Percentiles rank a stretch among this genome's conserved stretches.
Evolutionary conservation across 2,797 vertebrate genomes (phyloP).

Genomic region (Pyrocephalus nanus): DNA sequence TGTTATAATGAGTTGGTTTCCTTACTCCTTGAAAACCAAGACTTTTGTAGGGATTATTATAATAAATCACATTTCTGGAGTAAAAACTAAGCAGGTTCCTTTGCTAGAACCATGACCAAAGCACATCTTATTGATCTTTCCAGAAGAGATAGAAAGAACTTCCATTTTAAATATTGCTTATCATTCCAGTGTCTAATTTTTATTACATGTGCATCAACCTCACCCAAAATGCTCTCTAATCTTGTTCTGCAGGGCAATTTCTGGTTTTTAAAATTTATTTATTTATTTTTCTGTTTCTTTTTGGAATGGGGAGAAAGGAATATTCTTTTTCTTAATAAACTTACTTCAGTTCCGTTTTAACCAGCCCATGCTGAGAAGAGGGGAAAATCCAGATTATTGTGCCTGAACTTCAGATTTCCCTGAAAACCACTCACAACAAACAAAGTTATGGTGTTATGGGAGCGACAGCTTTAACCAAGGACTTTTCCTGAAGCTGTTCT

Average conservation of each 20-base stretch:
- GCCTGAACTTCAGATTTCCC: neutral
- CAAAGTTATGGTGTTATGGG: neutral
- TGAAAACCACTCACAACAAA: neutral
- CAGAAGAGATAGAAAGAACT: neutral
- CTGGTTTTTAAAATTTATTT: neutral
- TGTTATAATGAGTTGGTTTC: neutral
- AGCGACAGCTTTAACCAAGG: neutral
- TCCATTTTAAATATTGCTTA: neutral
- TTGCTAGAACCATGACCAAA: neutral
- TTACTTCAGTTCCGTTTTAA: neutral
- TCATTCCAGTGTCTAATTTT: neutral
- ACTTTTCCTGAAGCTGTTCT: neutral
- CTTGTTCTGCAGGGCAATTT: neutral
- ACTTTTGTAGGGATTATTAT: neutral
- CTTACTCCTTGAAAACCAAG: neutral
- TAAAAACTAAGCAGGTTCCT: neutral
- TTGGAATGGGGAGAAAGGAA: neutral
- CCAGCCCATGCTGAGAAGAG: neutral
- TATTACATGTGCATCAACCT: neutral
- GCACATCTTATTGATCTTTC: neutral
- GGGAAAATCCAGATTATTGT: neutral
- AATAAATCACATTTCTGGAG: neutral
- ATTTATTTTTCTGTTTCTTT: neutral
- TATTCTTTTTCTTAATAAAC: neutral
- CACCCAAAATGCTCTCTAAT: neutral